Evolutionary conservation across 1,140 invertebrate species (phyloP).

Genomic region (Meteorus sp.): DNA sequence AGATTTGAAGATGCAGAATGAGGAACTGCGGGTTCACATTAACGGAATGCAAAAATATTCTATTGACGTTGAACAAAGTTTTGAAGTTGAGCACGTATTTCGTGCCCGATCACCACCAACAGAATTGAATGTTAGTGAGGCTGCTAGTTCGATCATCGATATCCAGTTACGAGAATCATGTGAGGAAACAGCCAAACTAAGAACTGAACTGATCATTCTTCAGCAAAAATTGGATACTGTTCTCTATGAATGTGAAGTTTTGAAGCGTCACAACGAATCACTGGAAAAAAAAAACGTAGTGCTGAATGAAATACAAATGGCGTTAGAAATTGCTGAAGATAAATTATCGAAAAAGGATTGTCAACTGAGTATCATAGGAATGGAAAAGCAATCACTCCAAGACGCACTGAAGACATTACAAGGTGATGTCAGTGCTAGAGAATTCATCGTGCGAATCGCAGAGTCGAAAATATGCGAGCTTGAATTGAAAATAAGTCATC

Average conservation of each 20-base stretch:
- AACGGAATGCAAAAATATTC: constrained; percentile 38
- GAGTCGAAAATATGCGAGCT: constrained; percentile 11
- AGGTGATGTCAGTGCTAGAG: constrained; percentile 6
- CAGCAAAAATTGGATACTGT: constrained; percentile 24
- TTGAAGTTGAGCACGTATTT: constrained; percentile 45
- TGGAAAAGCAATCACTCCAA: constrained; percentile 7
- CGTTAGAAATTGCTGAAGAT: constrained; percentile 1
- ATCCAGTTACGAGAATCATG: constrained; percentile 52
- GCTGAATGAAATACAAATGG: constrained; percentile 16
- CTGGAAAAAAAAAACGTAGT: constrained; percentile 28
- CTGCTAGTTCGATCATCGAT: constrained; percentile 52
- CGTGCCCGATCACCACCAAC: constrained; percentile 25
- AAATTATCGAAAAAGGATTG: constrained; percentile 7
- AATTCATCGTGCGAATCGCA: constrained; percentile 17
- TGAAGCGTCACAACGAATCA: constrained; percentile 28
- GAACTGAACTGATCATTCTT: constrained; percentile 33
- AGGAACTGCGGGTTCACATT: constrained; percentile 45
- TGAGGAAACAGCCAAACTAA: constrained; percentile 40
- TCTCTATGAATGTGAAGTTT: constrained; percentile 28
- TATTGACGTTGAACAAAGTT: constrained; percentile 42
- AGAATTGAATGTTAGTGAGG: constrained; percentile 42
- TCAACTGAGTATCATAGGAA: constrained; percentile 8
- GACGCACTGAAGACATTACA: constrained; percentile 27
- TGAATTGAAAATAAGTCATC: constrained; percentile 26
- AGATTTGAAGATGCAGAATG: constrained; percentile 45